These are phyloP conservation scores for Plemyria rubiginata DNA, from an alignment of 2,888 invertebrate genomes.

Conservation along the genomic window DNA sequence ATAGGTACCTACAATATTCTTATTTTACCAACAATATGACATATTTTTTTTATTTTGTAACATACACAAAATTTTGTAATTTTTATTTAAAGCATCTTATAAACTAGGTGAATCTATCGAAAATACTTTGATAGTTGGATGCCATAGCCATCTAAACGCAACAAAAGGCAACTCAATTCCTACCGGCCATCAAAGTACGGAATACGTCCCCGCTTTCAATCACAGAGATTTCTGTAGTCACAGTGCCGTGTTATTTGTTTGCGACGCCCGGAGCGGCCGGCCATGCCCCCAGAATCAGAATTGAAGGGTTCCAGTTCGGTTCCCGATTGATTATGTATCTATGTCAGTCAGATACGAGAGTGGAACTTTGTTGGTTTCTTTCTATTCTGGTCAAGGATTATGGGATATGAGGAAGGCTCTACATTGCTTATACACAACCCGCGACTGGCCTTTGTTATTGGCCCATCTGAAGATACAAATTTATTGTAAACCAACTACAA, in stretches of 20 bases:
- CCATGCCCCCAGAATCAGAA: constrained; percentile 59
- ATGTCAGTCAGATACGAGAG: constrained; percentile 26
- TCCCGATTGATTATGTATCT: constrained; percentile 36
- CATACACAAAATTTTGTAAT: too few species aligned
- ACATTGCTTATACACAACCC: too few species aligned
- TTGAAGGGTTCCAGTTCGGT: constrained; percentile 54
- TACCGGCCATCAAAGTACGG: constrained; percentile 41
- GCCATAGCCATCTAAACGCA: not conserved
- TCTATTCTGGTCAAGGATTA: not conserved
- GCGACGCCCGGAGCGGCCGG: constrained; percentile 62
- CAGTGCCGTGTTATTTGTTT: constrained; percentile 72
- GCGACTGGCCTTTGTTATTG: too few species aligned
- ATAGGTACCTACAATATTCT: too few species aligned
- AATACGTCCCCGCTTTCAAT: constrained; percentile 56
- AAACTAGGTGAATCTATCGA: too few species aligned
- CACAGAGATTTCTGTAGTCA: constrained; percentile 67
- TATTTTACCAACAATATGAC: too few species aligned
- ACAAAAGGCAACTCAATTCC: constrained; percentile 2
- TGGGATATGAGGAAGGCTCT: too few species aligned
- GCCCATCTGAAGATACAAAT: too few species aligned
- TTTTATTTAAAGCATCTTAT: too few species aligned
- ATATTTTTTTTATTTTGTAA: too few species aligned
- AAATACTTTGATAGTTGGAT: too few species aligned
- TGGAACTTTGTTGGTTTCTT: constrained; percentile 5
- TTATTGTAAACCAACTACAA: too few species aligned